A percentile compares a stretch with the other conserved stretches of the same genome.
Evolutionary conservation across 2,888 invertebrate genomes (phyloP).

Genomic region (Melieria crassipennis): DNA sequence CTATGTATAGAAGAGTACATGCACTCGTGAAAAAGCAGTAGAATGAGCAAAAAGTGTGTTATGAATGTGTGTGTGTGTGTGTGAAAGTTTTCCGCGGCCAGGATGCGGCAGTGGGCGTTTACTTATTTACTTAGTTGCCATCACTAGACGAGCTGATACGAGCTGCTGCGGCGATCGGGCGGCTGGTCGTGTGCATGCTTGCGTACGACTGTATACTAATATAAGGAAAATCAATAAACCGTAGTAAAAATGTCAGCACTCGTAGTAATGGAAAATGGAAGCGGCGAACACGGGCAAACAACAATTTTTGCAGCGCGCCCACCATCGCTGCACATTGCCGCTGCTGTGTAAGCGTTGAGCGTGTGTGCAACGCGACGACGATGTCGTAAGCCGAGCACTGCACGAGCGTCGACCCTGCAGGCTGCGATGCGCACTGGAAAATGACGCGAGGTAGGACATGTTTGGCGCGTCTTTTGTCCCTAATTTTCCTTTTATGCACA

Average conservation of each 20-base stretch:
- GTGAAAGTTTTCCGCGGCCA: not conserved
- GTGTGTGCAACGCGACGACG: not conserved
- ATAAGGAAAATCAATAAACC: conserved; percentile 54
- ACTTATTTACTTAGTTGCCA: too few relatives aligned
- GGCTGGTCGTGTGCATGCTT: conserved; percentile 25
- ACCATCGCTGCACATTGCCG: not conserved
- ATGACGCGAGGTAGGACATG: conserved; percentile 60
- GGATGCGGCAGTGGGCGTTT: too few relatives aligned
- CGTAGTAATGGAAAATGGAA: conserved; percentile 59
- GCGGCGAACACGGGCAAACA: conserved; percentile 28
- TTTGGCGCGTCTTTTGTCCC: conserved; percentile 53
- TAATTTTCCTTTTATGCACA: conserved; percentile 12
- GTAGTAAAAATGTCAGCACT: conserved; percentile 52
- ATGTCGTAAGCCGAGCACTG: not conserved
- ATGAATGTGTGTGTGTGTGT: not conserved
- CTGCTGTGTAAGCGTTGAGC: too few relatives aligned
- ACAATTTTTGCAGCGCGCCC: not conserved
- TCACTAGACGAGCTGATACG: too few relatives aligned
- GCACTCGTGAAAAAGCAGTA: not conserved
- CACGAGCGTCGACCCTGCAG: too few relatives aligned
- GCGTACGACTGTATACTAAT: conserved; percentile 27
- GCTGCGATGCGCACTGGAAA: conserved; percentile 60
- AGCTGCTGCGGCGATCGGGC: too few relatives aligned
- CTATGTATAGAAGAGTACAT: not conserved
- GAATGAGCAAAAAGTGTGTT: not conserved